A percentile compares a stretch with the other conserved stretches of the same genome.
Evolutionary conservation across 2,113 vertebrate species (phyloP).

Genomic region (Ceuthmochares aereus): DNA sequence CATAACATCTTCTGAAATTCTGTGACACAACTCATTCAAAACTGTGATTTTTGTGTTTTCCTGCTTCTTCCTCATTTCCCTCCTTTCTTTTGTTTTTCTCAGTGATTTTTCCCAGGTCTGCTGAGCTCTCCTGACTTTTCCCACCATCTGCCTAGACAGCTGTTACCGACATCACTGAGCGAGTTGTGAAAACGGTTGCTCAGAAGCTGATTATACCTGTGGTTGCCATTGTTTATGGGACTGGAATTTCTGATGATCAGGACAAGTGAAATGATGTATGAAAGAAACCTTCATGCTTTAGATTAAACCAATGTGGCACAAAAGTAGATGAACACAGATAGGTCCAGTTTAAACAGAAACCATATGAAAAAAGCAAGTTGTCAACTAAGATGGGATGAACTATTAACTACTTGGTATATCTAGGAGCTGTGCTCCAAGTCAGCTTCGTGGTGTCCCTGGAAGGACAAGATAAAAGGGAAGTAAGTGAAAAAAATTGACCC

Average conservation of each 20-base stretch:
- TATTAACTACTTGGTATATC: neutral
- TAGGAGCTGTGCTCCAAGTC: neutral
- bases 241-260: neutral
- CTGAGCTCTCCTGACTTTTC: conserved; percentile 9
- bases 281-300: neutral
- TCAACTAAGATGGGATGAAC: neutral
- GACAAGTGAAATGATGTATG: neutral
- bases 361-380: neutral
- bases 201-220: neutral
- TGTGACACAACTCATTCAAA: neutral
- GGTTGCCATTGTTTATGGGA: neutral
- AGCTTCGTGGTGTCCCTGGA: neutral
- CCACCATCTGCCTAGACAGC: conserved; percentile 23
- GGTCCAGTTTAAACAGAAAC: neutral
- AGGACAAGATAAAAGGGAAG: neutral
- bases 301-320: neutral
- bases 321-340: rapidly evolving
- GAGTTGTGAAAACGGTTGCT: conserved; percentile 20
- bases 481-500: neutral
- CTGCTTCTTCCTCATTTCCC: neutral
- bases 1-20: neutral
- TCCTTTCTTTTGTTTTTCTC: neutral
- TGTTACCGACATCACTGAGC: neutral
- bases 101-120: neutral
- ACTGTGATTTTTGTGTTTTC: neutral